Evolutionary conservation across 2,113 vertebrate species (phyloP), one percentile per base, ranked within the genome.

Genomic region (Australoheros scitulus): DNA sequence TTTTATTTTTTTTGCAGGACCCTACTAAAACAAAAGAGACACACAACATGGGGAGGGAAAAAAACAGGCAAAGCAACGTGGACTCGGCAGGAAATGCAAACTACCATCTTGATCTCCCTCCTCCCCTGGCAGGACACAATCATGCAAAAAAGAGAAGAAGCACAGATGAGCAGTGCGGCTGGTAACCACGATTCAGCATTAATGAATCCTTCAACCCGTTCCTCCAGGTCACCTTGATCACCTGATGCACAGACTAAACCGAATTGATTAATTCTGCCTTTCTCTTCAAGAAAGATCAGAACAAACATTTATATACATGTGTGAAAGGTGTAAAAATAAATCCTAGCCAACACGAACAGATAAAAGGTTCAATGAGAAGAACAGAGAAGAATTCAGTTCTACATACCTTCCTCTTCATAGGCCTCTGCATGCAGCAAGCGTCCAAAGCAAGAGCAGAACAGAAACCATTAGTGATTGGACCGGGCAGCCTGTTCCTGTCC

Each of bases 361-460:
- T 57, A 55, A 80, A 50, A 76, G 24, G 47, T 81, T 86, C 77
- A 89, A 82, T 86, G 58, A 86, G 79, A 88, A 57, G 80, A 86
- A 61, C 86, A 77, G 72, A 80, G 83, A 93, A 88, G 77, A 89
- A 93, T 82, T 76, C 90, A 82, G 22, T 34, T 91, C 76, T 77
- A 96, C 95, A 80, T 96, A 95, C 95, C 95, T 96, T 96, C 95
- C 91, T 96, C 95, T 93, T 95, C 95, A 93, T 96, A 96, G 94
- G 89, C 94, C 76, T 96, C 96, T 96, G 95, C 95, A 96, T 95
- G 95, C 94, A 95, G 93, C 93, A 95, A 96, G 93, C 92, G 90
- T 92, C 90, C 91, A 92, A 94, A 95, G 95, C 91, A 95, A 95
- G 92, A 94, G 94, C 94, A 95, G 92, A 96, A 95, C 81, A 95